Conservation (phyloP, 1,140 invertebrate species). For the Drusus annulatus region DNA sequence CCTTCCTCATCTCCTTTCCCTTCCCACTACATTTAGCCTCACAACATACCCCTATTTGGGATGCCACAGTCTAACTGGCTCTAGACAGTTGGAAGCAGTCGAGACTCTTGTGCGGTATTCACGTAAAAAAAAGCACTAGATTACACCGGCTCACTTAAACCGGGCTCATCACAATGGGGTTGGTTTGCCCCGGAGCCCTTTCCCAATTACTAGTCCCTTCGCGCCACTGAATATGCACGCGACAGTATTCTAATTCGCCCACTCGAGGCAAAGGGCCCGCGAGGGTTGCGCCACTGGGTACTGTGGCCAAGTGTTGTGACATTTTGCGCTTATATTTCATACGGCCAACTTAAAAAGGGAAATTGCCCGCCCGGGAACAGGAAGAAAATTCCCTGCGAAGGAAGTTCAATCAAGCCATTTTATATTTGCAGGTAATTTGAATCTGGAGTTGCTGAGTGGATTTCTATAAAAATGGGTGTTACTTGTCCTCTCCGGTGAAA, state of each 20-base stretch:
- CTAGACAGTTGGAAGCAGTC: too few species aligned
- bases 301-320: not conserved
- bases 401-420: not conserved
- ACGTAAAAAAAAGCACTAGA: too few species aligned
- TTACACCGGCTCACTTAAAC: too few species aligned
- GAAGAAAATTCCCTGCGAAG: not conserved
- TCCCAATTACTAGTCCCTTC: constrained; percentile 4
- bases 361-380: not conserved
- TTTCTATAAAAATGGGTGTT: too few species aligned
- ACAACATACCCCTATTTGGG: too few species aligned
- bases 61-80: too few species aligned
- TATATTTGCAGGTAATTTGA: too few species aligned
- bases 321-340: not conserved
- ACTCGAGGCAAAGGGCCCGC: not conserved
- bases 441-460: too few species aligned
- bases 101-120: too few species aligned
- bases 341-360: not conserved
- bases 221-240: constrained; percentile 6
- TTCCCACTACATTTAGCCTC: too few species aligned
- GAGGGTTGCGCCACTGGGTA: not conserved
- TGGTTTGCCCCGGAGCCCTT: not conserved
- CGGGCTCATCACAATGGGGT: not conserved
- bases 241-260: not conserved
- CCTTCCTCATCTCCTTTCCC: too few species aligned
- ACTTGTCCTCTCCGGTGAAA: too few species aligned